A percentile compares a stretch with the other conserved stretches of the same genome.
Evolutionary conservation across 2,113 vertebrate genomes (phyloP).

Genomic region (Turdus rufiventris): DNA sequence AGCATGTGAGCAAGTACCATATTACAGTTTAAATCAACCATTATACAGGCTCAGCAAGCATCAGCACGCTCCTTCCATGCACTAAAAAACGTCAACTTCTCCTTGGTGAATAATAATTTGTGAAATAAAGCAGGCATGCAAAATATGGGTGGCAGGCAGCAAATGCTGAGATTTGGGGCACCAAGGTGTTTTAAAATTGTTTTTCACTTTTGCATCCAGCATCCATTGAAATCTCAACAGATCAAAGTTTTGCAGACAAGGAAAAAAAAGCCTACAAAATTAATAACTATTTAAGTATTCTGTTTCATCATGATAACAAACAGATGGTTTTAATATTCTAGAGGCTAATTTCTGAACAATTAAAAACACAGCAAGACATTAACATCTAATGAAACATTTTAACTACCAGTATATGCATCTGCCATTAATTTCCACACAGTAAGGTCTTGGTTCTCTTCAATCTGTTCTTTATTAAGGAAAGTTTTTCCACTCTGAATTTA

Average conservation of each 20-base stretch:
- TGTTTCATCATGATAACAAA: slow-evolving; percentile 91
- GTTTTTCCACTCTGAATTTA: slow-evolving; percentile 86
- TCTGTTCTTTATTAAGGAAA: slow-evolving; percentile 93
- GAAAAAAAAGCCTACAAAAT: slow-evolving; percentile 75
- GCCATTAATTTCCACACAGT: slow-evolving; percentile 94
- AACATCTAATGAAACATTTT: slow-evolving; percentile 98
- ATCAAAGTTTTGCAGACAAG: slow-evolving; percentile 79
- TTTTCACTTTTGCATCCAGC: slow-evolving; percentile 57
- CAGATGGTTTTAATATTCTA: slow-evolving; percentile 98
- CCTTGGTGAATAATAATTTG: slow-evolving; percentile 51
- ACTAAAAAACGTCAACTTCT: slow-evolving; percentile 31
- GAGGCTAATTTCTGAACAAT: slow-evolving; percentile 98
- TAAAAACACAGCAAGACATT: slow-evolving; percentile 98
- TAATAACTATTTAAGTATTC: slow-evolving; percentile 86
- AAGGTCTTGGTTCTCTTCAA: slow-evolving; percentile 90
- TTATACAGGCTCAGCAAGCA: slow-evolving; percentile 65
- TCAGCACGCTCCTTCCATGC: neutral
- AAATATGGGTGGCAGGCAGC: slow-evolving; percentile 56
- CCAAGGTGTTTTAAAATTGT: slow-evolving; percentile 61
- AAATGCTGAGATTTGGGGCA: slow-evolving; percentile 40
- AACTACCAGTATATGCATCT: slow-evolving; percentile 94
- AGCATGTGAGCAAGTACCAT: slow-evolving; percentile 19
- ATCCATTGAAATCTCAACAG: slow-evolving; percentile 65
- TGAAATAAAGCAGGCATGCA: slow-evolving; percentile 47
- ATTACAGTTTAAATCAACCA: slow-evolving; percentile 59